Base-by-base conservation (phyloP, 2,113 vertebrate species). In the Nerophis ophidion region DNA sequence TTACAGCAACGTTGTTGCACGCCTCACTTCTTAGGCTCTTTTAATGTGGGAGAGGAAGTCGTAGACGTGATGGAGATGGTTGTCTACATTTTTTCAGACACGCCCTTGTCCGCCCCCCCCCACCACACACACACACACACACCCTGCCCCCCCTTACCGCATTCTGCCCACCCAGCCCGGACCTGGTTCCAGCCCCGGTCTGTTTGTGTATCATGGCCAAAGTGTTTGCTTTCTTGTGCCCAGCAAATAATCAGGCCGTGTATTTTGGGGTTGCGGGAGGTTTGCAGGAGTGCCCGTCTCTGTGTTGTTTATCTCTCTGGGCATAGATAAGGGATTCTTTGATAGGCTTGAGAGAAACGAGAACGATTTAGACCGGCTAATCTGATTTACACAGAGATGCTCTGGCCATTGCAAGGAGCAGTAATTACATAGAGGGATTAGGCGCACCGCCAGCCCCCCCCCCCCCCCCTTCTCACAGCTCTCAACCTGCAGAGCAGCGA, bases 391-490 rank as follows among this genome's bases (percentile, higher is more conserved):
- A 81, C 85, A 62, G 79, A 87, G 87, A 81, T 65, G 87, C 86
- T 68, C 86, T 84, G 75, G 80, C 81, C 87, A 82, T 88, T 84
- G 87, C 84, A 79, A 90, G 90, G 88, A 91, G 81, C 89, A 70
- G 88, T 91, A 91, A 92, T 93, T 92, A 92, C 91, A 90, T 82
- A 80, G 88, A 86, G 79, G 91, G 92, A 92, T 93, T 92, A 92
- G 84, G 78, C 67, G 40, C 72, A 61, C 79, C 36, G 71, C 73
- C 53, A n/a, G n/a, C 71, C 63, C 74, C 53, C 73, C 75, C 53
- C 71, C 75, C 77, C 36, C 73, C 73, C 50, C 71, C 63, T 75
- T 48, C 73, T 73, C 42, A 68, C 61, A 70, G 66, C 75, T 66
- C 61, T 63, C 61, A 75, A 74, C 75, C 77, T 64, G 53, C 75